Evolutionary conservation across 2,888 invertebrate genomes (phyloP).

Genomic region (Trissoscelio sp.): DNA sequence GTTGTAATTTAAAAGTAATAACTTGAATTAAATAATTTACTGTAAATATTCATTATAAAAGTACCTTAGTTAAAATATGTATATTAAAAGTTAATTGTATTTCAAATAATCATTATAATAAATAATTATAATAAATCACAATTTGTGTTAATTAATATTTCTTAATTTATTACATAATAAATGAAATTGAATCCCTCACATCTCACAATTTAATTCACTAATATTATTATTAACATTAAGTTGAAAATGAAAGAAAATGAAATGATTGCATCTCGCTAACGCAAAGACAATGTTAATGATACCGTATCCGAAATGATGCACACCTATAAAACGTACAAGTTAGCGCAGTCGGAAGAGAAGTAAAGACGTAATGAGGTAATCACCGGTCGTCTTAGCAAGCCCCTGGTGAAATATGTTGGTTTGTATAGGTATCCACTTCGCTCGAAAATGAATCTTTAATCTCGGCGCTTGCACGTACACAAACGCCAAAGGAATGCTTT

Average conservation of each 20-base stretch:
- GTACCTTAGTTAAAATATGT: too few relatives aligned
- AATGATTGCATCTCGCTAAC: conserved; percentile 24
- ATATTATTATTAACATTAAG: too few relatives aligned
- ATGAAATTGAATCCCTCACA: too few relatives aligned
- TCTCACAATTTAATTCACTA: too few relatives aligned
- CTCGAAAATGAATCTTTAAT: conserved; percentile 63
- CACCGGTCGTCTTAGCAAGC: conserved; percentile 50
- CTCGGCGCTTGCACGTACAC: conserved; percentile 42
- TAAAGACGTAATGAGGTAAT: conserved; percentile 71
- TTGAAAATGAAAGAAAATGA: background rate
- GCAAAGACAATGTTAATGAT: conserved; percentile 44
- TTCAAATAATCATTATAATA: too few relatives aligned
- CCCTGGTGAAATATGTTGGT: conserved; percentile 51
- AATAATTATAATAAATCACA: too few relatives aligned
- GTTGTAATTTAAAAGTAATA: too few relatives aligned
- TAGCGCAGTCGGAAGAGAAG: conserved; percentile 59
- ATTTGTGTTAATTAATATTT: too few relatives aligned
- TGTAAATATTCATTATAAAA: too few relatives aligned
- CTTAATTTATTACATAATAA: too few relatives aligned
- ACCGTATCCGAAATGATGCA: conserved; percentile 29
- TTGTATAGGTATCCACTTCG: conserved; percentile 43
- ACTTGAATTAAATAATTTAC: too few relatives aligned
- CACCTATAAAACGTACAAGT: conserved; percentile 46
- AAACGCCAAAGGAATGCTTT: conserved; percentile 45
- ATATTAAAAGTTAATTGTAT: too few relatives aligned